A percentile compares a stretch with the other conserved stretches of the same genome.
phyloP scores from a whole-genome alignment of 2,113 vertebrate species.

The Anarrhichthys ocellatus region DNA sequence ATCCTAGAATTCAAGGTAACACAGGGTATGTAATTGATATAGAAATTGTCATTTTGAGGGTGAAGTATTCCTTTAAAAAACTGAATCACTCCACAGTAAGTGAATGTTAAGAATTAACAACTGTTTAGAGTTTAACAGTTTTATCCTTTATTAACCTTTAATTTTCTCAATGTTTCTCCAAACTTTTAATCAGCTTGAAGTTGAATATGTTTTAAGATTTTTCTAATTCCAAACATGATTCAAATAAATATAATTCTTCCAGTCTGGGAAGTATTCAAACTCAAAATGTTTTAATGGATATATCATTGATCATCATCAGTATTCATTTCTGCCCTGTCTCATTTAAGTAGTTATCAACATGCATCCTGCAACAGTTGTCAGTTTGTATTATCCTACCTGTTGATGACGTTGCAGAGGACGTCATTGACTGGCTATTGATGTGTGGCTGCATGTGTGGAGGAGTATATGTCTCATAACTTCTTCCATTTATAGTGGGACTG shows the following conservation, averaged over 20 bases:
- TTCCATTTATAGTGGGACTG: conserved; percentile 93
- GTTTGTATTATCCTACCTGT: conserved; percentile 87
- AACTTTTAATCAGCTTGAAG: neutral
- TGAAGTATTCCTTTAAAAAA: neutral
- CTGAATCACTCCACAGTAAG: neutral
- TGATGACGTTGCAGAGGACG: conserved; percentile 92
- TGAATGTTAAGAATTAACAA: neutral
- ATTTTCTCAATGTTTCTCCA: neutral
- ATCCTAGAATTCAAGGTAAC: neutral
- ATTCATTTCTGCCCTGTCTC: neutral
- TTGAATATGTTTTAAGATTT: neutral
- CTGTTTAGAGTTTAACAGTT: neutral
- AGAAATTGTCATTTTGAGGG: neutral
- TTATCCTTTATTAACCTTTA: neutral
- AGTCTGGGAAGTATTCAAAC: neutral
- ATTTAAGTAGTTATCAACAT: neutral
- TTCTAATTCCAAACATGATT: neutral
- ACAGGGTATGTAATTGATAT: neutral
- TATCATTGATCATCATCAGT: neutral
- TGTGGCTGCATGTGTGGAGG: conserved; percentile 99
- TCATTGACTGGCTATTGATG: conserved; percentile 98
- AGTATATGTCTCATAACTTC: conserved; percentile 97
- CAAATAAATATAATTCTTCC: neutral
- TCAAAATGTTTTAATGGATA: neutral
- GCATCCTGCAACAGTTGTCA: neutral